Evolutionary conservation across 2,113 vertebrate genomes (phyloP), one percentile per base, ranked within the genome.

Genomic region (Brienomyrus brachyistius): DNA sequence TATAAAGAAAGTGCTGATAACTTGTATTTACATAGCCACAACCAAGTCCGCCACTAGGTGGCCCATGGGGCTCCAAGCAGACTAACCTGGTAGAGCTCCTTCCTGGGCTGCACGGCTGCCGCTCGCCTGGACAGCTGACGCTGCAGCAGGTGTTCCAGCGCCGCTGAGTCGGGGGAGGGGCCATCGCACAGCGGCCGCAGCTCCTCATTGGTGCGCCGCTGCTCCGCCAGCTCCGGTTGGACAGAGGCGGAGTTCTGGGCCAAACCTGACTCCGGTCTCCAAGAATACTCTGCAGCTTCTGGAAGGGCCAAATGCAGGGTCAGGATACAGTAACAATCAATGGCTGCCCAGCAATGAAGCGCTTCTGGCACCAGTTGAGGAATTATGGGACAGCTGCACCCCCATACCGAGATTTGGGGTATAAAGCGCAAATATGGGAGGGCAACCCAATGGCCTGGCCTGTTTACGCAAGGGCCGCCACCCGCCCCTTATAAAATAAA

Each of bases 231-330:
- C 74, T 95, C 94, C 15, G 88, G 85, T 0, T 90, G 91, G 66
- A 94, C 5, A 1, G 90, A 90, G 1, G 1, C 9, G 13, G 86
- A 3, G 48, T 84, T 89, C 2, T 74, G 66, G 0, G 80, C 7
- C 27, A 93, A 19, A 80, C 59, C 85, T 1, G 87, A 89, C 88
- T 62, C n/a, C 1, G 91, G 43, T 88, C 91, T n/a, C 89, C 90
- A 45, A 91, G 62, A 88, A 92, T 35, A 8, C 4, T 13, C n/a
- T 45, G 47, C 92, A 95, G 93, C 91, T 94, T 93, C 96, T 96
- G 84, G 35, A 35, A n/a, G 35, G n/a, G 17, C 7, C 21, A 13
- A 21, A 86, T 47, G 31, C 11, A 10, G 48, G 5, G 35, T 40
- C 15, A 31, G 86, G 31, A 52, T 31, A 27, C 50, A 17, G 50